Conservation (phyloP, 2,797 vertebrate species). For the Pristis pectinata region DNA sequence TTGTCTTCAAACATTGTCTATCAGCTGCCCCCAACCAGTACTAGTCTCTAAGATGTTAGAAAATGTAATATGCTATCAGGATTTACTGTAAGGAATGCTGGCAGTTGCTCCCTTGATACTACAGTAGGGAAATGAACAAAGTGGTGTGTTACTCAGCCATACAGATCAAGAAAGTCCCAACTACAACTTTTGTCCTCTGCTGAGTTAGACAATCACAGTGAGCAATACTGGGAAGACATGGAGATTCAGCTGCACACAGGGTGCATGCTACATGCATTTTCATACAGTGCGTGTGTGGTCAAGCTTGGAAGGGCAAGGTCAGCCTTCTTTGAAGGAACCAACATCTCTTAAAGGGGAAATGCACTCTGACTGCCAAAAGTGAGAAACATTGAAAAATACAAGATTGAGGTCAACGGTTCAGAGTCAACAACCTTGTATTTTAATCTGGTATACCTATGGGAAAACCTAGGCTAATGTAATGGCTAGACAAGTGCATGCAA, state of each 20-base stretch:
- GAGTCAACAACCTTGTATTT: neutral
- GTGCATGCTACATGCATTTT: neutral
- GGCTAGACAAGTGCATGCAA: neutral
- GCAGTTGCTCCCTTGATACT: slow-evolving; percentile 23
- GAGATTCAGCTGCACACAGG: neutral
- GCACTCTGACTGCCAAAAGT: no score
- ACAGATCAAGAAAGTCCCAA: neutral
- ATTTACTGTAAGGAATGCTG: slow-evolving; percentile 18
- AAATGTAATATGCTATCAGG: slow-evolving; percentile 18
- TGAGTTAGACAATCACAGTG: neutral
- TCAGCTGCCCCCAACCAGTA: slow-evolving; percentile 11
- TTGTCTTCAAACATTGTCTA: slow-evolving; percentile 30
- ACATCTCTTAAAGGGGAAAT: neutral
- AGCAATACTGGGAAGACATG: neutral
- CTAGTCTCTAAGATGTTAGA: slow-evolving; percentile 11
- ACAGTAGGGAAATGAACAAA: slow-evolving; percentile 2
- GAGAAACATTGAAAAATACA: no score
- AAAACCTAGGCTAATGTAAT: neutral
- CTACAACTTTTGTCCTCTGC: neutral
- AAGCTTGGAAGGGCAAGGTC: neutral
- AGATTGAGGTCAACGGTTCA: no score
- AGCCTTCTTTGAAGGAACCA: neutral
- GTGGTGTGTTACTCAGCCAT: neutral
- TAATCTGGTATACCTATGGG: neutral
- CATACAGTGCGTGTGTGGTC: neutral